Conservation (phyloP, 2,888 invertebrate genomes). For the Apomyelois bistriatella region DNA sequence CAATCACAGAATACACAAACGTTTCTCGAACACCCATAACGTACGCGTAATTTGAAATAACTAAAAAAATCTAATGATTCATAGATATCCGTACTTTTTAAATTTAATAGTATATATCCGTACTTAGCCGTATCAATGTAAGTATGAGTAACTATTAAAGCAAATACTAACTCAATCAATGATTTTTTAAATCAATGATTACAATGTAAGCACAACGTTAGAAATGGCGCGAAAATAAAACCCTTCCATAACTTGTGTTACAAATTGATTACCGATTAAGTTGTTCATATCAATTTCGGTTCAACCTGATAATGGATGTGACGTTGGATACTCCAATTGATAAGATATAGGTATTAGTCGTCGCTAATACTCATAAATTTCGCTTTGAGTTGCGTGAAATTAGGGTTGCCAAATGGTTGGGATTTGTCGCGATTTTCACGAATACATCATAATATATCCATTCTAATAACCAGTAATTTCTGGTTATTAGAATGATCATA, state of each 20-base stretch:
- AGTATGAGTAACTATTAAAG: too few relatives aligned
- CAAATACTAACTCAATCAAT: too few relatives aligned
- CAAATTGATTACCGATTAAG: conserved; percentile 35
- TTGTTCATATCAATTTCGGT: conserved; percentile 38
- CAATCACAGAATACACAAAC: not conserved
- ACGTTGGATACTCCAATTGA: conserved; percentile 31
- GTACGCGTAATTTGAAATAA: not conserved
- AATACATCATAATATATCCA: too few relatives aligned
- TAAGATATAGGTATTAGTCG: conserved; percentile 23
- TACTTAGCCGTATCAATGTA: too few relatives aligned
- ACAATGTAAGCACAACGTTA: not conserved
- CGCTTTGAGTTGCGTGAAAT: conserved; percentile 21
- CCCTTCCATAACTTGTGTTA: not conserved
- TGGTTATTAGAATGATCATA: too few relatives aligned
- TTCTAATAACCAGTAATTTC: too few relatives aligned
- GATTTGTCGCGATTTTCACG: too few relatives aligned
- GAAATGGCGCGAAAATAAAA: not conserved
- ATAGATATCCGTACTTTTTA: not conserved
- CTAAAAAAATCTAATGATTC: not conserved
- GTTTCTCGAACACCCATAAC: not conserved
- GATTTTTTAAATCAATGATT: too few relatives aligned
- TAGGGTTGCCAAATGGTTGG: too few relatives aligned
- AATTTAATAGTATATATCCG: too few relatives aligned
- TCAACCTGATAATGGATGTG: conserved; percentile 44
- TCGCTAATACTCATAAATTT: conserved; percentile 14